Evolutionary conservation across 2,113 vertebrate genomes (phyloP), one percentile per base, ranked within the genome.

Genomic region (Campylorhamphus procurvoides): DNA sequence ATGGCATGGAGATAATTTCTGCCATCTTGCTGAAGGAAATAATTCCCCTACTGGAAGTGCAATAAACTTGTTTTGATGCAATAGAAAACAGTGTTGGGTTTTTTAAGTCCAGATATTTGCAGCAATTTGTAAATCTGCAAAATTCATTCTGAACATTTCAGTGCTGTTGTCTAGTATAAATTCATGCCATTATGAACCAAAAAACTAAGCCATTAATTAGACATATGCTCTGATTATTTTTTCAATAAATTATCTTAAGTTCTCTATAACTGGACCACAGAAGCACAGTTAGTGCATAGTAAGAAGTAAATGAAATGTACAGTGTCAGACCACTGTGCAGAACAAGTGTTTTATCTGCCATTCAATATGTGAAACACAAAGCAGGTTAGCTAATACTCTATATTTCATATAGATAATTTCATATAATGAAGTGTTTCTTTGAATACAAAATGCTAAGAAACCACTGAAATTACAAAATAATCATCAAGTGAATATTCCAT

Each of bases 251-350:
- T 79, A 81, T 49, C 46, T 53, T 53, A 91, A 44, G 33, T 64
- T 86, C 62, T 49, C 23, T 25, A 14, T 64, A 86, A 90, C 18
- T 73, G 77, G 55, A 89, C 27, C 72, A 75, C 49, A 85, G 86
- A 79, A 91, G 50, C 40, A 73, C 71, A 90, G 31, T 49, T 62
- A 83, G 27, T 52, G 55, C 42, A 84, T 46, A 80, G 19, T 53
- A 83, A 81, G 60, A 76, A 82, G 56, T n/a, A 49, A 58, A 87
- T 83, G 74, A 96, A 95, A 95, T 58, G 44, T 87, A 93, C 83
- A 94, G 83, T 44, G 59, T 76, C 75, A 74, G 82, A 77, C 28
- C 80, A 31, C 75, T 92, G 87, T 84, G 87, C 29, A 78, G 40
- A 93, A 90, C 63, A 94, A 83, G 84, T 50, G 76, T 52, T 84